Percentiles rank a stretch among this genome's conserved stretches.
These are phyloP conservation scores for Jordanella pulchra DNA, from an alignment of 2,797 vertebrate species.

Conservation along the genomic window DNA sequence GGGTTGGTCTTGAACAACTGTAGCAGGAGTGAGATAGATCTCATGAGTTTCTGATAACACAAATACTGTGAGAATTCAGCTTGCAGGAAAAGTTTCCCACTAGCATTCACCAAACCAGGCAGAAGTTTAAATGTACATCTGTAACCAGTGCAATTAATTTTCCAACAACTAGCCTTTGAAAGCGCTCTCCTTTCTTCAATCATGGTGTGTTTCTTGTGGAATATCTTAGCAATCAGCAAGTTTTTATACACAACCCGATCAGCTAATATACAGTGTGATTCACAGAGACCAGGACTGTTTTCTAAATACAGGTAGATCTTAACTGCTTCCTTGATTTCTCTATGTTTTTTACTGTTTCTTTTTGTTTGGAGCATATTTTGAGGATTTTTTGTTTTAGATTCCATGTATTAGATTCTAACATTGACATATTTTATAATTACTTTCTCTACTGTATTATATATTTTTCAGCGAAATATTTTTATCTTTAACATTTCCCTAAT, in stretches of 20 bases:
- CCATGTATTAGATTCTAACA: no score
- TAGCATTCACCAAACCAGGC: not conserved
- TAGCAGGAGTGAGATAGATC: no score
- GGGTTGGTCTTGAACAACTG: no score
- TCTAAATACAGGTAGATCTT: not conserved
- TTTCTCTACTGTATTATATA: not conserved
- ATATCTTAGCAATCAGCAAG: not conserved
- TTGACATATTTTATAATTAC: not conserved
- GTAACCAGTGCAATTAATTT: not conserved
- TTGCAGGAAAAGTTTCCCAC: no score
- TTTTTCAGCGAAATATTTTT: not conserved
- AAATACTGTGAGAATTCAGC: no score
- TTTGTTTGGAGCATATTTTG: not conserved
- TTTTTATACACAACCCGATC: not conserved
- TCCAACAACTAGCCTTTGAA: not conserved
- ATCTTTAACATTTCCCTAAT: no score
- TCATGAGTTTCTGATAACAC: no score
- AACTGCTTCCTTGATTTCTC: not conserved
- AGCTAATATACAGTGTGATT: not conserved
- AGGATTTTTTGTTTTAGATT: not conserved
- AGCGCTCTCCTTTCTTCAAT: not conserved
- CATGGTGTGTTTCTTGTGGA: not conserved
- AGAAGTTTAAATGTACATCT: not conserved
- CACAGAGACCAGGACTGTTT: not conserved
- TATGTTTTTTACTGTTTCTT: not conserved